Base-by-base conservation (phyloP, 1,140 invertebrate species). In the Antheraea mylitta region DNA sequence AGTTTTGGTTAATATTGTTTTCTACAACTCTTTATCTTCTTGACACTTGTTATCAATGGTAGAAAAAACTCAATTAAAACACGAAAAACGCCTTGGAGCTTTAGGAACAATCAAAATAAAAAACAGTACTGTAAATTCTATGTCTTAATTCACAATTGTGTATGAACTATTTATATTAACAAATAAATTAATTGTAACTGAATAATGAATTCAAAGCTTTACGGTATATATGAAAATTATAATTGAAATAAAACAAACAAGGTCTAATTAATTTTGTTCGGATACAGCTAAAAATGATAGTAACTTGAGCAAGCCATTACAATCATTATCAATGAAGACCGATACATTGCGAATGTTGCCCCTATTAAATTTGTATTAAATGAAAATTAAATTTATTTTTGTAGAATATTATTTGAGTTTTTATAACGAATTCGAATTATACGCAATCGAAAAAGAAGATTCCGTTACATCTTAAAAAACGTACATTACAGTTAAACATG, bases 341-440 rank as follows among this genome's bases (percentile, higher is more conserved):
- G 75, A 83, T 91, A 80, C 84, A 91, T 89, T 87, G 85, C 89
- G 81, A 91, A 89, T 86, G 83, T 80, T 68, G 65, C 65, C 70
- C 68, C 69, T 75, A 64, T 58, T 73, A 53, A 53, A 53, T 53
- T n/a, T 30, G 22, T 30, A 30, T 30, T 30, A 30, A 30, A n/a
- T n/a, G n/a, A n/a, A 2, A 30, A 30, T 30, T 30, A 4, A 1
- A 30, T 30, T 30, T 30, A 30, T 4, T 30, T 30, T 30, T 30
- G 22, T 4, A 4, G 4, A 30, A 30, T 30, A 30, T 30, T 30
- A 30, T 30, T 30, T 30, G 38, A 42, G 38, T 10, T 42, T n/a
- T 11, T 42, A 42, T 42, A 42, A 2, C 0, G 11, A 42, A 42
- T 42, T 4, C 7, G 7, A 42, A 42, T 42, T 7, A 42, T 3